Percentiles rank a stretch among this genome's conserved stretches.
These are phyloP conservation scores for Schrankia costaestrigalis DNA, from an alignment of 2,888 invertebrate genomes.

Conservation along the genomic window DNA sequence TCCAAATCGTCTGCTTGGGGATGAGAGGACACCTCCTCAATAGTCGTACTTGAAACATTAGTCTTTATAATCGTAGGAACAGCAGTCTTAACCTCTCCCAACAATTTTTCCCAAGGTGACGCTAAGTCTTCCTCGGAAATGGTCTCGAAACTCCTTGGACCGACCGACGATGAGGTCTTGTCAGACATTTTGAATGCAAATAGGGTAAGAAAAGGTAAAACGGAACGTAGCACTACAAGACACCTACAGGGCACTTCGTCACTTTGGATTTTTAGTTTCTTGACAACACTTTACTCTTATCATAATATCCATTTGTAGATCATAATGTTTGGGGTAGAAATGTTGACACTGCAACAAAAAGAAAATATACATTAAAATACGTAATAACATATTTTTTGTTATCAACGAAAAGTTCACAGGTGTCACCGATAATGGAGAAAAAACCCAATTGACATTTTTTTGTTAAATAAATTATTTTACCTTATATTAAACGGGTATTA, in stretches of 20 bases:
- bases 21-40: conserved; percentile 58
- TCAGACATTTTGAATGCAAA: conserved; percentile 67
- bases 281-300: conserved; percentile 80
- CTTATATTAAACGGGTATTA: too few species aligned
- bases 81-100: conserved; percentile 67
- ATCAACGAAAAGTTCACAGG: too few species aligned
- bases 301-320: conserved; percentile 82
- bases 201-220: conserved; percentile 42
- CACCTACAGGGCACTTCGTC: conserved; percentile 77
- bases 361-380: conserved; percentile 24
- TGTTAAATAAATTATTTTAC: too few species aligned
- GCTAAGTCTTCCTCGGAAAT: conserved; percentile 74
- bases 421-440: too few species aligned
- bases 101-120: conserved; percentile 74
- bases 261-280: conserved; percentile 81
- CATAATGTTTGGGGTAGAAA: conserved; percentile 80
- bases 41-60: conserved; percentile 66
- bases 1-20: conserved; percentile 60
- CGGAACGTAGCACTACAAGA: conserved; percentile 75
- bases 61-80: conserved; percentile 75
- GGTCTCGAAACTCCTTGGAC: conserved; percentile 76
- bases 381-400: conserved; percentile 1
- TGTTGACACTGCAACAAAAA: conserved; percentile 78
- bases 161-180: conserved; percentile 73
- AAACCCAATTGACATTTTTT: too few species aligned